Conservation (phyloP, 2,113 vertebrate species). For the Carlito syrichta region DNA sequence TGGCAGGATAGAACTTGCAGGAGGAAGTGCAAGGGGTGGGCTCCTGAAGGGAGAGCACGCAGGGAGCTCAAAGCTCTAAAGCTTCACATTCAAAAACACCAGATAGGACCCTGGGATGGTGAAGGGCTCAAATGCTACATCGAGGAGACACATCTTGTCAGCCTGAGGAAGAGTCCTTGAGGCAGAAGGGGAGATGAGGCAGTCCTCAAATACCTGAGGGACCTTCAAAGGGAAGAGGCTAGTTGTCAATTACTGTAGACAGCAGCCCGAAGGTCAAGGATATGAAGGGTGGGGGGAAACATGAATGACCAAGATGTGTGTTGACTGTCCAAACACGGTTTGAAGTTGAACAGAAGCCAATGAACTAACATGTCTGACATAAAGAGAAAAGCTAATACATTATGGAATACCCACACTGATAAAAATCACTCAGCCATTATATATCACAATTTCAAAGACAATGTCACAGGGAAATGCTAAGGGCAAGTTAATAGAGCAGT, state of each 20-base stretch:
- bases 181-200: not conserved
- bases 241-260: not conserved
- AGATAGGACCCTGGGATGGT: not conserved
- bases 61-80: not conserved
- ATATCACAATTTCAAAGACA: not conserved
- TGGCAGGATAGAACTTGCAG: not conserved
- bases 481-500: not conserved
- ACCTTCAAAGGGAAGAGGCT: not conserved
- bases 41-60: fast-evolving
- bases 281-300: not conserved
- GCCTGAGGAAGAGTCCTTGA: not conserved
- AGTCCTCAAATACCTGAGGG: not conserved
- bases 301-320: not conserved
- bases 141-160: fast-evolving
- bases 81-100: not conserved
- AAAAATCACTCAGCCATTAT: not conserved
- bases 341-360: not conserved
- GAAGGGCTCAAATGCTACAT: not conserved
- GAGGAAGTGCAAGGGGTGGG: not conserved
- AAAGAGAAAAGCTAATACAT: not conserved
- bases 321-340: not conserved
- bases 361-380: not conserved
- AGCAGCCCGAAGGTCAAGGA: no score
- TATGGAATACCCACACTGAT: not conserved
- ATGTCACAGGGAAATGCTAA: not conserved